Conservation (phyloP, 2,888 invertebrate genomes). For the Acanthosepion pharaonis region DNA sequence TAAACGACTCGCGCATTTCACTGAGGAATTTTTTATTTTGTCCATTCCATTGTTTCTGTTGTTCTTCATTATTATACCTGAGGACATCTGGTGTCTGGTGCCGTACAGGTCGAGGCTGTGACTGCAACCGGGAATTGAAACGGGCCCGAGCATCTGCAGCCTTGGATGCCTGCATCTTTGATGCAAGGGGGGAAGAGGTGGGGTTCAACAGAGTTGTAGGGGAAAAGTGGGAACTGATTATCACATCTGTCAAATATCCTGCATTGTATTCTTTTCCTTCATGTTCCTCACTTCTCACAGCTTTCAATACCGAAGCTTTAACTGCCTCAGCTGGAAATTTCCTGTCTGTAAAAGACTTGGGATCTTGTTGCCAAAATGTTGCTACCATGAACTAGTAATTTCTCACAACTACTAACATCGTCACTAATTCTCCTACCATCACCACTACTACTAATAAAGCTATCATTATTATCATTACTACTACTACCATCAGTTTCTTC, state of each 20-base stretch:
- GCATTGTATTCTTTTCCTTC: background rate
- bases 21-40: background rate
- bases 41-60: conserved; percentile 33
- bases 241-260: background rate
- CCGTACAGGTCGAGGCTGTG: background rate
- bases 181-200: background rate
- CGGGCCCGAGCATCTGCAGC: background rate
- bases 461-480: background rate
- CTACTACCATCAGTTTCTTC: background rate
- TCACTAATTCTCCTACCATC: background rate
- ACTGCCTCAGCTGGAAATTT: background rate
- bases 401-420: background rate
- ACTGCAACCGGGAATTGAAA: background rate
- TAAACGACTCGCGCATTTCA: background rate
- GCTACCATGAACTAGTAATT: background rate
- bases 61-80: background rate
- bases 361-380: background rate
- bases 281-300: background rate
- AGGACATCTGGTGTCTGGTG: background rate
- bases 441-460: background rate
- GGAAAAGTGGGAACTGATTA: background rate
- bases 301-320: background rate
- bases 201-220: background rate
- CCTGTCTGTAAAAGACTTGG: background rate
- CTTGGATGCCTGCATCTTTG: background rate